Percentiles rank a stretch among this genome's conserved stretches.
Conservation (phyloP, 2,797 vertebrate species). For the Glossophaga mutica region DNA sequence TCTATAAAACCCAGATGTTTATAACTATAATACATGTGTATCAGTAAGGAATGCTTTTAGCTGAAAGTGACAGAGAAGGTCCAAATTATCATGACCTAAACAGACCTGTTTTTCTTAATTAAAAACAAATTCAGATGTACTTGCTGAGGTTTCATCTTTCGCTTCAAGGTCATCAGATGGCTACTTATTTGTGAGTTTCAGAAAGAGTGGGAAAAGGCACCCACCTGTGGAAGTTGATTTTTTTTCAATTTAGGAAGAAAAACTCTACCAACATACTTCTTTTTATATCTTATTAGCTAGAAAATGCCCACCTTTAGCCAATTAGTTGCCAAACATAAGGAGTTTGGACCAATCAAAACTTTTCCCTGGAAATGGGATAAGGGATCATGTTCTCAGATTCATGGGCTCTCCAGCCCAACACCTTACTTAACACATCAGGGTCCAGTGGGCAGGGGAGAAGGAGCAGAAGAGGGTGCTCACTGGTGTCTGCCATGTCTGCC, state of each 20-base stretch:
- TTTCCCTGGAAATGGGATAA: neutral
- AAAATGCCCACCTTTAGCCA: neutral
- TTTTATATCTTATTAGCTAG: neutral
- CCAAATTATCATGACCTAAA: neutral
- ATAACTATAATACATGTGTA: neutral
- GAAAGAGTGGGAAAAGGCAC: neutral
- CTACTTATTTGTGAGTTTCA: constrained; percentile 5
- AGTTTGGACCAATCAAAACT: neutral
- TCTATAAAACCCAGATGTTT: neutral
- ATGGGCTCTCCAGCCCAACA: neutral
- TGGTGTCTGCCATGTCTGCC: neutral
- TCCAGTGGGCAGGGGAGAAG: neutral
- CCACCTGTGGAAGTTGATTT: neutral
- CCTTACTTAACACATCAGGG: neutral
- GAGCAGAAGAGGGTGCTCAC: neutral
- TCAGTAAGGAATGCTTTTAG: neutral
- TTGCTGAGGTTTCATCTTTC: neutral
- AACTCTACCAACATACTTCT: neutral
- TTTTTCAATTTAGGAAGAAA: neutral
- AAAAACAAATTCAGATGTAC: neutral
- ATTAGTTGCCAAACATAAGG: neutral
- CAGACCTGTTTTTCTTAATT: neutral
- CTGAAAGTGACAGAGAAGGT: neutral
- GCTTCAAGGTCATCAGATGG: neutral
- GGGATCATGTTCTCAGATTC: neutral